Percentiles rank a stretch among this genome's conserved stretches.
phyloP scores from a whole-genome alignment of 2,888 invertebrate genomes.

The Dexiosoma caninum region DNA sequence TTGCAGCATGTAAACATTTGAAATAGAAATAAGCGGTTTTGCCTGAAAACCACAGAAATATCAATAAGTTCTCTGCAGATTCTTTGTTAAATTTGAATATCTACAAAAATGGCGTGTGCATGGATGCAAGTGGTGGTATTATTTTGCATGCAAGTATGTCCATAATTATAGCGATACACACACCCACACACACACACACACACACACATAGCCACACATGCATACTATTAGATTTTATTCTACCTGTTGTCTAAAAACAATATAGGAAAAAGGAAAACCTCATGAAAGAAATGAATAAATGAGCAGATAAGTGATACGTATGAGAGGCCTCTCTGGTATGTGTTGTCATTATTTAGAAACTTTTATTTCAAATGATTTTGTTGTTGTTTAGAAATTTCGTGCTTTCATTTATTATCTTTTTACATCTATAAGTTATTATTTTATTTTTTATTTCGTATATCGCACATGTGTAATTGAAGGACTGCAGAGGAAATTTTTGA shows the following conservation, averaged over 20 bases:
- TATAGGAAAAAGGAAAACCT: neutral
- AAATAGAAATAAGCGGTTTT: neutral
- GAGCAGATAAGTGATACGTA: conserved; percentile 10
- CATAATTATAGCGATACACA: conserved; percentile 21
- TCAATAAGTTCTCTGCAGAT: conserved; percentile 16
- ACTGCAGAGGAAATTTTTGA: conserved; percentile 22
- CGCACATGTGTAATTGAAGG: conserved; percentile 7
- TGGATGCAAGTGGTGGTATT: neutral
- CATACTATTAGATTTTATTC: conserved; percentile 53
- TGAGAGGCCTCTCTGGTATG: conserved; percentile 23
- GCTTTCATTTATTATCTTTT: conserved; percentile 59
- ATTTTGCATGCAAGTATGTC: conserved; percentile 36
- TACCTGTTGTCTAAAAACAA: conserved; percentile 59
- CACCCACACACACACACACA: neutral
- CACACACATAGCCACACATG: neutral
- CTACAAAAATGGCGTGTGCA: neutral
- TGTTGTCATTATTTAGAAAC: conserved; percentile 60
- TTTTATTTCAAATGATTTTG: conserved; percentile 43
- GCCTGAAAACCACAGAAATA: neutral
- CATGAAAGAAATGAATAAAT: conserved; percentile 37
- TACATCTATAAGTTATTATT: conserved; percentile 54
- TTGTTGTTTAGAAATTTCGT: conserved; percentile 54
- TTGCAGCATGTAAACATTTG: too few species aligned
- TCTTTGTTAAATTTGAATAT: conserved; percentile 24
- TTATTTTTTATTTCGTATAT: conserved; percentile 17